These are phyloP conservation scores for Gadus macrocephalus DNA, from an alignment of 2,113 vertebrate species.

Conservation along the genomic window DNA sequence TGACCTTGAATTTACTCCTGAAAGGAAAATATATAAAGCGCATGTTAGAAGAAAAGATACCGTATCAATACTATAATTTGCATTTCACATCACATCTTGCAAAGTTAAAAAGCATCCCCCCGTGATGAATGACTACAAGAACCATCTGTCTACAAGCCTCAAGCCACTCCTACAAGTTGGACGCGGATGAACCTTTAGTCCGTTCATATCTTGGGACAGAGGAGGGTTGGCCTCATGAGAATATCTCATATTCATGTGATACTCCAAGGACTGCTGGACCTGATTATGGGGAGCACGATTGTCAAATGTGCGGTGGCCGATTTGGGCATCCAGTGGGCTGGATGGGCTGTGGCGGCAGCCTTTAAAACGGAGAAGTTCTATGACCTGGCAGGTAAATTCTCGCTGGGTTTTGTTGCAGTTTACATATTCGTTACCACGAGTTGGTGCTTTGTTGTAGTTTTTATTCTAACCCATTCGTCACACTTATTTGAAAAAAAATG, in stretches of 20 bases:
- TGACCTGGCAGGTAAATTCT: conserved; percentile 72
- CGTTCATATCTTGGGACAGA: background rate
- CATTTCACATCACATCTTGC: background rate
- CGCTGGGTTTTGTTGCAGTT: no score
- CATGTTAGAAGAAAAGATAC: background rate
- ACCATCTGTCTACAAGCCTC: conserved; percentile 44
- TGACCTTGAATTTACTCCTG: conserved; percentile 11
- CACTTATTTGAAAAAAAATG: no score
- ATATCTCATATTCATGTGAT: background rate
- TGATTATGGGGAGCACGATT: conserved; percentile 55
- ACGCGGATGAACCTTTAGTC: conserved; percentile 50
- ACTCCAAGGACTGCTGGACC: conserved; percentile 37
- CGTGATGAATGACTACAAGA: conserved; percentile 53
- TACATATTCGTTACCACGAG: no score
- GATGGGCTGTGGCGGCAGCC: conserved; percentile 68
- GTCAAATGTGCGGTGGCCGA: conserved; percentile 61
- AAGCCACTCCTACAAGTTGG: conserved; percentile 17
- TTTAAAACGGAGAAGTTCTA: conserved; percentile 76
- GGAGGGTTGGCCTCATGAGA: conserved; percentile 38
- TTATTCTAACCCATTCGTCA: no score
- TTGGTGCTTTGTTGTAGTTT: no score
- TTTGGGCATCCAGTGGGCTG: conserved; percentile 69
- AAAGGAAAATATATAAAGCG: conserved; percentile 6
- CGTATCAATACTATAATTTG: background rate
- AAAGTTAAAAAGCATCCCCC: background rate